Percentiles rank a stretch among this genome's conserved stretches.
phyloP scores from a whole-genome alignment of 2,888 invertebrate genomes.

The Diadegma fenestrale region DNA sequence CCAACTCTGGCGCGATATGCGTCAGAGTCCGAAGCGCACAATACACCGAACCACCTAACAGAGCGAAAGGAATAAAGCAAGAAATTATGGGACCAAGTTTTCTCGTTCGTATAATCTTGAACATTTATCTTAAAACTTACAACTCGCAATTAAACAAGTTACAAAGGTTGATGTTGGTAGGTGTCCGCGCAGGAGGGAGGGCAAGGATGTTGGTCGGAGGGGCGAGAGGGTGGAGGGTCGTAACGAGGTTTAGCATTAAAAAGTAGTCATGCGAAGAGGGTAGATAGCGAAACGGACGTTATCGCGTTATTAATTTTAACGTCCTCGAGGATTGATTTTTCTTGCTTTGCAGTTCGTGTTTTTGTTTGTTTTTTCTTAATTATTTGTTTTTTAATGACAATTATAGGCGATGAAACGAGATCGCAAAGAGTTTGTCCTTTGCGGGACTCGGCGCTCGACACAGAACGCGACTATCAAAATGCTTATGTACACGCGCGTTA shows the following conservation, averaged over 20 bases:
- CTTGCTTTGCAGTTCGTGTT: not conserved
- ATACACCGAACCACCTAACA: constrained; percentile 14
- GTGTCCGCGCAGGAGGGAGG: not conserved
- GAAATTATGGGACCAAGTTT: constrained; percentile 27
- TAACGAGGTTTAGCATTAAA: constrained; percentile 12
- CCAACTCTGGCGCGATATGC: not conserved
- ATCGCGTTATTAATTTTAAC: constrained; percentile 57
- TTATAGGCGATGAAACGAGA: constrained; percentile 16
- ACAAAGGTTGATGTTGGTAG: constrained; percentile 10
- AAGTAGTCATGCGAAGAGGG: constrained; percentile 19
- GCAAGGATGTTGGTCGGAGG: not conserved
- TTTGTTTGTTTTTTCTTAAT: not conserved
- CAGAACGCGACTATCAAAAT: not conserved
- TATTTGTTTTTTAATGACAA: not conserved
- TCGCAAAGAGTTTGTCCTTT: constrained; percentile 15
- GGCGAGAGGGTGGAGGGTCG: constrained; percentile 9
- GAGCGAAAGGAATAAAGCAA: constrained; percentile 14
- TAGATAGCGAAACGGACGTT: constrained; percentile 33
- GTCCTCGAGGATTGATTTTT: constrained; percentile 28
- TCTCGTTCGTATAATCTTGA: constrained; percentile 22
- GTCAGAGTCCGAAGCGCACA: constrained; percentile 7
- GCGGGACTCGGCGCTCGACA: not conserved
- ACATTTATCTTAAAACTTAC: constrained; percentile 43
- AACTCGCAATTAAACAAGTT: constrained; percentile 40
- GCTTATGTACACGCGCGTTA: not conserved